Base-by-base conservation (phyloP, 2,797 vertebrate genomes). In the Sternarchorhynchus goeldii region DNA sequence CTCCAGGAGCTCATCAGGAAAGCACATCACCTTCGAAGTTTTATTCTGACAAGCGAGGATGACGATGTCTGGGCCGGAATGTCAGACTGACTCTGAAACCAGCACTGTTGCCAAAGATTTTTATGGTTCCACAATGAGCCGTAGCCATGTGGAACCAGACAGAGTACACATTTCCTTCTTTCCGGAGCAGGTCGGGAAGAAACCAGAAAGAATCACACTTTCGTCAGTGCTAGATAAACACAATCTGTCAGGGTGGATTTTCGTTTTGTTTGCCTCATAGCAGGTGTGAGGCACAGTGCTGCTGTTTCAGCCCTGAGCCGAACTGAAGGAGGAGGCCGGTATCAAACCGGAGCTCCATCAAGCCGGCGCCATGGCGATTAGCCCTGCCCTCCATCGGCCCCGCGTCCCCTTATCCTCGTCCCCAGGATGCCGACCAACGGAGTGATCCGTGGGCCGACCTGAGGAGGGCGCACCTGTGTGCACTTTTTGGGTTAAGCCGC, bases 11-110 rank as follows among this genome's bases (percentile, higher is more conserved):
- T 80, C 75, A 62, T 76, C 32, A 81, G 82, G 82, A 83, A 71
- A 83, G 68, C 82, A 68, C 67, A 58, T 73, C 39, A 7, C 20
- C 78, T 78, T 87, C 34, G 71, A 82, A 85, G 84, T 80, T 86
- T 88, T 86, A 88, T 89, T 90, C 75, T 86, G 83, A 83, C 81
- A 76, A 79, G 81, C 67, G 60, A 73, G 66, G 77, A 84, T 85
- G 86, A 86, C 83, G 59, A 59, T n/a, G 57, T 59, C 82, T 63
- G 29, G 62, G 32, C 67, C 53, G 25, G 75, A 86, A 81, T 57
- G 74, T 82, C 81, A 79, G 34, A 73, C 60, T 68, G 75, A 81
- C 73, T 74, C 53, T 76, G 50, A 77, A 72, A 58, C 58, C 55
- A 60, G 72, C 31, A 32, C 60, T 12, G 4, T 29, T 53, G 75